A percentile compares a stretch with the other conserved stretches of the same genome.
Conservation (phyloP, 2,888 invertebrate genomes). For the Acanthosepion pharaonis region DNA sequence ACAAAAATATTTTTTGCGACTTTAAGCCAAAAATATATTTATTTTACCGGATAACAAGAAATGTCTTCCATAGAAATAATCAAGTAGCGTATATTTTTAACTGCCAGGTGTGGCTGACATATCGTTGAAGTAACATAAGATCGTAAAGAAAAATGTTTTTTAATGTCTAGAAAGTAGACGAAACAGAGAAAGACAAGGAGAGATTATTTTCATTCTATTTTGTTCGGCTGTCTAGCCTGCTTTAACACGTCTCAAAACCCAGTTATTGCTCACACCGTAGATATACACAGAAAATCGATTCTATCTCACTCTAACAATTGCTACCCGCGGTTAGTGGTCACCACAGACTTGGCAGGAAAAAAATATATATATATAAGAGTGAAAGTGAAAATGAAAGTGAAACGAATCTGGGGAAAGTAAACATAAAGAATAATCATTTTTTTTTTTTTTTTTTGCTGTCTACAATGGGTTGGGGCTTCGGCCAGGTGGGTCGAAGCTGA, state of each 20-base stretch:
- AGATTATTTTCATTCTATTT: conserved; percentile 10
- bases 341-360: not conserved
- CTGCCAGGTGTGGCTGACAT: not conserved
- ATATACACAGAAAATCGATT: not conserved
- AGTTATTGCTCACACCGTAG: not conserved
- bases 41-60: too few relatives aligned
- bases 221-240: not conserved
- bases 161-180: not conserved
- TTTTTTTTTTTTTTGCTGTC: too few relatives aligned
- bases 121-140: not conserved
- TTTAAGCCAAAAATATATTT: too few relatives aligned
- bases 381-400: not conserved
- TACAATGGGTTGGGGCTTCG: not conserved
- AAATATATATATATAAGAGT: not conserved
- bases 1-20: too few relatives aligned
- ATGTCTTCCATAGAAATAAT: too few relatives aligned
- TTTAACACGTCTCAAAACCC: not conserved
- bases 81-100: not conserved
- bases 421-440: not conserved
- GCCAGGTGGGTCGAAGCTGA: not conserved
- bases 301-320: not conserved
- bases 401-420: not conserved
- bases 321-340: not conserved
- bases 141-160: not conserved
- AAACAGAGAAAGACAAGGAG: not conserved